Evolutionary conservation across 2,113 vertebrate species (phyloP).

Genomic region (Oxyura jamaicensis): DNA sequence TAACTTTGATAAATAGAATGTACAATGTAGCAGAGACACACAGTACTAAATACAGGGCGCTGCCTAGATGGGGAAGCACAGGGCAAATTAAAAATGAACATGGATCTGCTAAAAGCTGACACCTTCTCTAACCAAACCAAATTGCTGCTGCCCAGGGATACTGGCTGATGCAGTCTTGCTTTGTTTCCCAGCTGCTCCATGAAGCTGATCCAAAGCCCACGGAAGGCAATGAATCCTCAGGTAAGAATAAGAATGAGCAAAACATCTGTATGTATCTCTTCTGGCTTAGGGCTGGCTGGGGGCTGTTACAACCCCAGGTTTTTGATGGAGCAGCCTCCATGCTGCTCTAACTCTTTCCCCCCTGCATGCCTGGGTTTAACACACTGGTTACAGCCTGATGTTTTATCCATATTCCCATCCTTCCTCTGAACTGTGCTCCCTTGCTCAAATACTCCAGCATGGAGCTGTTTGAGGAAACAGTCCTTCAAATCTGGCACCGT

Average conservation of each 20-base stretch:
- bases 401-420: background rate
- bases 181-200: background rate
- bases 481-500: fast-evolving
- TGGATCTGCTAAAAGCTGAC: background rate
- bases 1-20: conserved; percentile 20
- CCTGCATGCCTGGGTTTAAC: background rate
- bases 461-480: background rate
- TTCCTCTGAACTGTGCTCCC: background rate
- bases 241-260: background rate
- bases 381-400: background rate
- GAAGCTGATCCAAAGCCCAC: background rate
- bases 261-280: background rate
- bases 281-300: background rate
- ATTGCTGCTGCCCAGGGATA: background rate
- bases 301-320: background rate
- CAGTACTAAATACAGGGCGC: background rate
- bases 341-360: background rate
- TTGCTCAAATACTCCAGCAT: background rate
- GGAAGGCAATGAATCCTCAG: background rate
- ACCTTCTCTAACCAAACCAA: background rate
- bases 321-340: background rate
- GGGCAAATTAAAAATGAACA: conserved; percentile 29
- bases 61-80: background rate
- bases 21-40: background rate
- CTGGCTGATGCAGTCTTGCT: background rate